Base-by-base conservation (phyloP, 2,113 vertebrate species). In the Edolisoma coerulescens region DNA sequence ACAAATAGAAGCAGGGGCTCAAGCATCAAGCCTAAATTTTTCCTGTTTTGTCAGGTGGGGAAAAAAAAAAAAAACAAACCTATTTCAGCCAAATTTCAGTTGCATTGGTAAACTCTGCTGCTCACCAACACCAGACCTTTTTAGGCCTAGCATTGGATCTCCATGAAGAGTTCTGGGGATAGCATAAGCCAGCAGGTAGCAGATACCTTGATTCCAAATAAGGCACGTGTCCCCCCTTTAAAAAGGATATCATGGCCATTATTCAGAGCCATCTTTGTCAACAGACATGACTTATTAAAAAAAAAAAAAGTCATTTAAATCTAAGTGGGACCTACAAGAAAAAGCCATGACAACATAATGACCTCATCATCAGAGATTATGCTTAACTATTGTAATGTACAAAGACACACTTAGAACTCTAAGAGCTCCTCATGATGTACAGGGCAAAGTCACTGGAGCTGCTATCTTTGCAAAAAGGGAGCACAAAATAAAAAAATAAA, bases 151-250 rank as follows among this genome's bases (percentile, higher is more conserved):
- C 30, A 16, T 0, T 49, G 22, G 8, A 78, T 67, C 32, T 71
- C 23, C 22, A 30, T n/a, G 11, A 81, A 61, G 16, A 81, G 21
- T 27, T 67, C 30, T 63, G 11, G 9, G 16, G 7, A 44, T 5
- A 70, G n/a, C 8, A 27, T 32, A 70, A 70, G 5, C 6, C 56
- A 87, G n/a, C 20, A n/a, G 19, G 37, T 12, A 27, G 16, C n/a
- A 82, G 26, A 18, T 11, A n/a, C 4, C 5, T 54, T 44, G 28
- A 63, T 41, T 74, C 24, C 41, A 30, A 73, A 17, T n/a, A 56
- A 53, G 6, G 2, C 4, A 18, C 3, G 3, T n/a, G 6, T 1
- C 28, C 5, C 14, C 7, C 7, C n/a, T 24, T 57, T 8, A 7
- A 8, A 37, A 56, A 16, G 11, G 15, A 19, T 30, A 76, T 22